Evolutionary conservation across 2,113 vertebrate genomes (phyloP).

Genomic region (Lichenostomus cassidix): DNA sequence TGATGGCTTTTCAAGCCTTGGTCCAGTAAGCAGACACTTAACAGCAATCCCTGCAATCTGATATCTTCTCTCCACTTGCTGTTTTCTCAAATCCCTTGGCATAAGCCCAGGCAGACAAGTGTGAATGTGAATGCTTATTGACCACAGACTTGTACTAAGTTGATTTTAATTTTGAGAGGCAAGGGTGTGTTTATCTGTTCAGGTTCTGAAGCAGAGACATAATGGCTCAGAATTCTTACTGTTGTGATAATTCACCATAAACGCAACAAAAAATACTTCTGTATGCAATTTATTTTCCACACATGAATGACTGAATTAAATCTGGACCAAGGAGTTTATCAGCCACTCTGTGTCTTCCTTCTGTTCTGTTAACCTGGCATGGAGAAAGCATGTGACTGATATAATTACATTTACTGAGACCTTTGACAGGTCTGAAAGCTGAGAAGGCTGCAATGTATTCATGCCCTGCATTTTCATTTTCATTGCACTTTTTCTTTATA

Average conservation of each 20-base stretch:
- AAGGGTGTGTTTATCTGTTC: background rate
- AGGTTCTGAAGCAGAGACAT: background rate
- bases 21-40: background rate
- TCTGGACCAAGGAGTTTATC: background rate
- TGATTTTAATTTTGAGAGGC: slow-evolving; percentile 1
- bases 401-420: background rate
- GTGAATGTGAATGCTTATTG: background rate
- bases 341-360: background rate
- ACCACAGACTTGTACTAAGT: background rate
- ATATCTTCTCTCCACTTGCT: background rate
- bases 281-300: background rate
- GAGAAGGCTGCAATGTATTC: background rate
- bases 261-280: background rate
- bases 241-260: background rate
- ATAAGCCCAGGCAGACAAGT: background rate
- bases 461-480: background rate
- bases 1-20: background rate
- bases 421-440: background rate
- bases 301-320: background rate
- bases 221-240: background rate
- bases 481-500: background rate
- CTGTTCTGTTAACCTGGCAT: background rate
- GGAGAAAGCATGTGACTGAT: background rate
- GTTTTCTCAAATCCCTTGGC: background rate
- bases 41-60: background rate